Evolutionary conservation across 2,113 vertebrate genomes (phyloP), one percentile per base, ranked within the genome.

Genomic region (Mixornis gularis): DNA sequence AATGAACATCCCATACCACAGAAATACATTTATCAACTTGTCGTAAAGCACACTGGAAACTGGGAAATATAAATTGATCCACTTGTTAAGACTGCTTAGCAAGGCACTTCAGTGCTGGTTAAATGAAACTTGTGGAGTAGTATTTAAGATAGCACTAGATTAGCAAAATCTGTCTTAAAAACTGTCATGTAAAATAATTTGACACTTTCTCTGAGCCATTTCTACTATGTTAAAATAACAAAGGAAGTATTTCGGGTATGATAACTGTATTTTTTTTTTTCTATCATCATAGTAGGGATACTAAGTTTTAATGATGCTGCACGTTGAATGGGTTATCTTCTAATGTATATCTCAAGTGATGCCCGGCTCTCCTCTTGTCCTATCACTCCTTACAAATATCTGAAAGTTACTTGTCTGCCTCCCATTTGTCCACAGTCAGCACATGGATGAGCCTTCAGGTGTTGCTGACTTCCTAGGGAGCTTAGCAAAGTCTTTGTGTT

Each of bases 121-220:
- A 87, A 91, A 92, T 80, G 8, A 94, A 93, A 93, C 89, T 89
- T 79, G 78, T 91, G 91, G 74, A 85, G 53, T 85, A 89, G 70
- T 73, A 89, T 87, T 89, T 91, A 89, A 80, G 49, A 90, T 30
- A 80, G 69, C 36, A 41, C 14, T 91, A 94, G 68, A 68, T 83
- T 88, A 93, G 77, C 9, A 52, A 94, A 81, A 36, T 59, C 81
- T 89, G 80, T 87, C 65, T 96, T 92, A 87, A 68, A 92, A 51
- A 92, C 44, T 79, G 36, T 36, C 40, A 32, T 49, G 71, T 64
- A 30, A 92, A 86, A 90, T 52, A 76, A 81, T 92, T 46, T 43
- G 32, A 87, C 68, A 60, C 49, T 95, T 85, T 85, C 80, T 91
- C 87, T 95, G 93, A 96, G 93, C 89, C 91, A 85, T 90, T 95